Evolutionary conservation across 2,888 invertebrate species (phyloP).

Genomic region (Polietes domitor): DNA sequence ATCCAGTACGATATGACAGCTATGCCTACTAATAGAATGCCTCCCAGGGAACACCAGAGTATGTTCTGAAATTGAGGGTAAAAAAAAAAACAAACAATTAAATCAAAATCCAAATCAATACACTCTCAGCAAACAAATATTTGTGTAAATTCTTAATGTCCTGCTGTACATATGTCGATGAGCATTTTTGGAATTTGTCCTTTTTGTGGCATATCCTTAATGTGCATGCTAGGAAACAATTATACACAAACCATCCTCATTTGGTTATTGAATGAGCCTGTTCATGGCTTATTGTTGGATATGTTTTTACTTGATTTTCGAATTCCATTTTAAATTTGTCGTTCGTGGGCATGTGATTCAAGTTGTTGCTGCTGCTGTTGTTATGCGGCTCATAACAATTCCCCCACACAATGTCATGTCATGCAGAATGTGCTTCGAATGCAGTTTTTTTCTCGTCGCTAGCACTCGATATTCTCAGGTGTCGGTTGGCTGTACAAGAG

Average conservation of each 20-base stretch:
- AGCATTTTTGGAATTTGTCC: background rate
- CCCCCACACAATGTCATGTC: background rate
- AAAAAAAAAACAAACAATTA: background rate
- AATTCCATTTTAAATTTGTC: background rate
- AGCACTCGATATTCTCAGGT: background rate
- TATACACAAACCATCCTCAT: too few relatives aligned
- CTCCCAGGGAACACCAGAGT: conserved; percentile 81
- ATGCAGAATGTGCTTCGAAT: background rate
- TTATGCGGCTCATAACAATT: background rate
- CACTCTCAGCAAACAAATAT: background rate
- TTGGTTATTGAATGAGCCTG: background rate
- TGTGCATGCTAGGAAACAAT: too few relatives aligned
- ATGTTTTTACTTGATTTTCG: background rate
- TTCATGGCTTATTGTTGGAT: background rate
- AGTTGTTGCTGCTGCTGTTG: too few relatives aligned
- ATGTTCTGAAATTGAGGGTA: conserved; percentile 75
- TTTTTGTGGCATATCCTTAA: too few relatives aligned
- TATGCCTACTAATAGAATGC: conserved; percentile 79
- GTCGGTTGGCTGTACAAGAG: background rate
- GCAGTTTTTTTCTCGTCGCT: background rate
- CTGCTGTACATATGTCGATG: too few relatives aligned
- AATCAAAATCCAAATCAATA: background rate
- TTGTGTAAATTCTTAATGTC: conserved; percentile 6
- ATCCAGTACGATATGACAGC: conserved; percentile 81
- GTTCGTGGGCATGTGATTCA: background rate